These are phyloP conservation scores for Drosophila seguyi DNA, from an alignment of 1,140 invertebrate genomes.

Conservation along the genomic window DNA sequence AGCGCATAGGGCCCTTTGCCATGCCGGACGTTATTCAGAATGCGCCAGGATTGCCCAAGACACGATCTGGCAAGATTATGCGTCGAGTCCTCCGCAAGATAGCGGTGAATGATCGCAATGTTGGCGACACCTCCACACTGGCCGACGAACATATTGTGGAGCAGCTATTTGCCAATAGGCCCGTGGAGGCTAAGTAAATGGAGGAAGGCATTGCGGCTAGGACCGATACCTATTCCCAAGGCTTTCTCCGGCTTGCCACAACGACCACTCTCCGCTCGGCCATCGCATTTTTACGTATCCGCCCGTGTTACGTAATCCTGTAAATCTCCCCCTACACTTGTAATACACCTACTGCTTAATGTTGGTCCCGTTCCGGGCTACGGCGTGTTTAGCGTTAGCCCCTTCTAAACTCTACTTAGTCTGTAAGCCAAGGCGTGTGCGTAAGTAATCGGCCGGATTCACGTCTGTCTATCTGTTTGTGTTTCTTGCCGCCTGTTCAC, in stretches of 20 bases:
- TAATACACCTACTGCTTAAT: conserved; percentile 43
- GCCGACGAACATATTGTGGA: conserved; percentile 95
- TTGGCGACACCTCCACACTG: conserved; percentile 97
- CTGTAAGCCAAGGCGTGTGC: conserved; percentile 64
- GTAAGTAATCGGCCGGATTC: conserved; percentile 54
- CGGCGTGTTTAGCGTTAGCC: conserved; percentile 36
- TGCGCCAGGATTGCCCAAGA: conserved; percentile 97
- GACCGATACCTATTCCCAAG: conserved; percentile 8
- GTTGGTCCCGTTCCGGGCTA: conserved; percentile 52
- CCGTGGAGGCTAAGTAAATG: conserved; percentile 84
- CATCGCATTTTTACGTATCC: conserved; percentile 45
- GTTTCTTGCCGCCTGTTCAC: conserved; percentile 26
- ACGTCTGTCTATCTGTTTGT: conserved; percentile 13
- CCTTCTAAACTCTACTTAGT: conserved; percentile 52
- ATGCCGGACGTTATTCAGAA: conserved; percentile 97
- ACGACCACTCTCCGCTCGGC: conserved; percentile 43
- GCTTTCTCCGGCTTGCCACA: conserved; percentile 25
- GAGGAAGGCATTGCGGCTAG: not conserved
- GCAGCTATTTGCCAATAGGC: conserved; percentile 90
- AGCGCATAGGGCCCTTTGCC: conserved; percentile 98
- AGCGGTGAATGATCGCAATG: conserved; percentile 93
- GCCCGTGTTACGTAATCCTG: conserved; percentile 55
- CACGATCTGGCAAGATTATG: conserved; percentile 99
- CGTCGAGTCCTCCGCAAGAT: conserved; percentile 96
- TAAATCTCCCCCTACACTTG: conserved; percentile 66